phyloP scores from a whole-genome alignment of 2,888 invertebrate genomes.

The Eupithecia centaureata region DNA sequence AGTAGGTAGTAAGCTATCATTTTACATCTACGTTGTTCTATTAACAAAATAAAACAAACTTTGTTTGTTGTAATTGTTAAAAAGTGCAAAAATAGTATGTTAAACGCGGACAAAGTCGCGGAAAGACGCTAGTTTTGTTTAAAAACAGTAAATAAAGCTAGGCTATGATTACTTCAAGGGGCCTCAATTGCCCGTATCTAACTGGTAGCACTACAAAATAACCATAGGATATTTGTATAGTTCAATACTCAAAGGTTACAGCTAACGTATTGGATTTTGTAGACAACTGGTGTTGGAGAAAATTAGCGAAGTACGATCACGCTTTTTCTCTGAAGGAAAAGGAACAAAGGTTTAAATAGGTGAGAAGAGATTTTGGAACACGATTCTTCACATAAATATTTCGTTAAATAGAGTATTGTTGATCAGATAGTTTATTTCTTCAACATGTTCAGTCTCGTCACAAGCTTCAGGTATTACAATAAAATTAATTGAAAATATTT shows the following conservation, averaged over 20 bases:
- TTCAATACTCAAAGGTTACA: not conserved
- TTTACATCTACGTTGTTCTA: too few species aligned
- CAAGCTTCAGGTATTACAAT: too few species aligned
- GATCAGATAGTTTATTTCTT: not conserved
- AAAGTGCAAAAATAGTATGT: too few species aligned
- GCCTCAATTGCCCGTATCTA: not conserved
- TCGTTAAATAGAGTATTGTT: not conserved
- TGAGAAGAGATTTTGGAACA: not conserved
- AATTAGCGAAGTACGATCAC: not conserved
- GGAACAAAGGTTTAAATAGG: not conserved
- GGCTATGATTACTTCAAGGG: not conserved
- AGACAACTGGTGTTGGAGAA: not conserved
- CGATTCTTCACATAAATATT: not conserved
- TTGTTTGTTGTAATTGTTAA: too few species aligned
- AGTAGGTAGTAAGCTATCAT: too few species aligned
- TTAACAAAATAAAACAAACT: too few species aligned
- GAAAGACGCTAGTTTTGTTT: not conserved
- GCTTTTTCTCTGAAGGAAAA: not conserved
- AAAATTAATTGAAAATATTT: too few species aligned
- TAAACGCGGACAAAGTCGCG: not conserved
- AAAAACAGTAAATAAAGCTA: not conserved
- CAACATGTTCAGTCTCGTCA: too few species aligned
- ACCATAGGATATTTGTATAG: slow-evolving; percentile 4
- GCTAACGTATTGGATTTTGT: slow-evolving; percentile 1
- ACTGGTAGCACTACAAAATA: slow-evolving; percentile 1